A percentile compares a stretch with the other conserved stretches of the same genome.
Conservation (phyloP, 1,140 invertebrate species). For the Nephotettix cincticeps region DNA sequence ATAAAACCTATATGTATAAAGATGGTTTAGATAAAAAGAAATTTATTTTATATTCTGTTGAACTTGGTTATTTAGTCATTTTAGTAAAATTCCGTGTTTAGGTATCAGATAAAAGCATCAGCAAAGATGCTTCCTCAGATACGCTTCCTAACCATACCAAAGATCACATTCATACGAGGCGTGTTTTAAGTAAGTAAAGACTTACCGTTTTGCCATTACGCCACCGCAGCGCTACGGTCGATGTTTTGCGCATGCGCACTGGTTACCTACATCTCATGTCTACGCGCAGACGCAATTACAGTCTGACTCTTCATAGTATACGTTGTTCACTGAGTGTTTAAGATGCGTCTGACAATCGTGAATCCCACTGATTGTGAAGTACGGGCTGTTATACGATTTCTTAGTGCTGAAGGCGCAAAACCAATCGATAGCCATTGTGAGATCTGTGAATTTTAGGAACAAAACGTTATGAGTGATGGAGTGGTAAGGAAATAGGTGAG, state of each 20-base stretch:
- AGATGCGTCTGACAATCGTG: background rate
- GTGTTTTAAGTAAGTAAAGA: background rate
- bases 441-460: background rate
- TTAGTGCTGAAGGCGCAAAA: background rate
- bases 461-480: background rate
- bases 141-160: too few relatives aligned
- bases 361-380: too few relatives aligned
- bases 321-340: background rate
- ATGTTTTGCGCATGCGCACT: too few relatives aligned
- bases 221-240: too few relatives aligned
- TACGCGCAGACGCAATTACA: background rate
- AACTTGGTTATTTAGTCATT: too few relatives aligned
- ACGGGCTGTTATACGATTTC: background rate
- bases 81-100: too few relatives aligned
- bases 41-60: too few relatives aligned
- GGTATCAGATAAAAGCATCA: too few relatives aligned
- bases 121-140: too few relatives aligned
- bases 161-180: background rate
- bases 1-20: too few relatives aligned
- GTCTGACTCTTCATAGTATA: background rate
- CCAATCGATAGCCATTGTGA: background rate
- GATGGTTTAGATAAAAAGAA: too few relatives aligned
- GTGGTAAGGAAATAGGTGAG: background rate
- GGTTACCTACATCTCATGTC: background rate
- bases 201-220: background rate